These are phyloP conservation scores for Rhabdophis nuchalis DNA, from an alignment of 2,797 vertebrate species.

Conservation along the genomic window DNA sequence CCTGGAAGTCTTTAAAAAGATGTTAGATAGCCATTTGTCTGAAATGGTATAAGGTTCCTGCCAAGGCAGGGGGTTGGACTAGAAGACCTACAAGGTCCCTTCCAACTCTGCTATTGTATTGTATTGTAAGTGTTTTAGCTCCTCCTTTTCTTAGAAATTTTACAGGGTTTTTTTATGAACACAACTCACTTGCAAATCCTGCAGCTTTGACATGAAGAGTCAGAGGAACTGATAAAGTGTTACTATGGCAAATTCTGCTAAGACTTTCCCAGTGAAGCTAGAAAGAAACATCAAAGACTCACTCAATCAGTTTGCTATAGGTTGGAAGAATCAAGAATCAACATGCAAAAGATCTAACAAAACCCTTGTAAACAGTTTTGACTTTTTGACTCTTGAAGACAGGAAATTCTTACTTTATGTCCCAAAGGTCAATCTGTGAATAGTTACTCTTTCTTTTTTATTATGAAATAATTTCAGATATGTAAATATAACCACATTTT, in stretches of 20 bases:
- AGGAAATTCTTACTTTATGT: background rate
- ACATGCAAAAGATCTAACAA: background rate
- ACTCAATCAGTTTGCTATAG: background rate
- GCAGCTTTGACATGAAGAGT: background rate
- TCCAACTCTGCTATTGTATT: too few species aligned
- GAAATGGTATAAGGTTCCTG: too few species aligned
- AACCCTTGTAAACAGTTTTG: background rate
- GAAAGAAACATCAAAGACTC: background rate
- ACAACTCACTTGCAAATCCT: background rate
- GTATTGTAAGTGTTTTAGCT: background rate
- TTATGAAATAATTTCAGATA: background rate
- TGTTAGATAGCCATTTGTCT: too few species aligned
- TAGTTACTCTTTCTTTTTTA: background rate
- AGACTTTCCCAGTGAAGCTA: background rate
- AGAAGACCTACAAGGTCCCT: too few species aligned
- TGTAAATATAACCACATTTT: background rate
- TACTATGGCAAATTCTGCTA: background rate
- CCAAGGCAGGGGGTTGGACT: too few species aligned
- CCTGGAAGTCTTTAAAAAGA: too few species aligned
- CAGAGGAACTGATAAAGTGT: background rate
- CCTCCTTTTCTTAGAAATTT: background rate
- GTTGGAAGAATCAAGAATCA: background rate
- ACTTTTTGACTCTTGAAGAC: background rate
- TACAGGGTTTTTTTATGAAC: background rate
- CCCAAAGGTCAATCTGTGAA: background rate